phyloP scores from a whole-genome alignment of 2,113 vertebrate genomes.

The Tragelaphus imberbis region DNA sequence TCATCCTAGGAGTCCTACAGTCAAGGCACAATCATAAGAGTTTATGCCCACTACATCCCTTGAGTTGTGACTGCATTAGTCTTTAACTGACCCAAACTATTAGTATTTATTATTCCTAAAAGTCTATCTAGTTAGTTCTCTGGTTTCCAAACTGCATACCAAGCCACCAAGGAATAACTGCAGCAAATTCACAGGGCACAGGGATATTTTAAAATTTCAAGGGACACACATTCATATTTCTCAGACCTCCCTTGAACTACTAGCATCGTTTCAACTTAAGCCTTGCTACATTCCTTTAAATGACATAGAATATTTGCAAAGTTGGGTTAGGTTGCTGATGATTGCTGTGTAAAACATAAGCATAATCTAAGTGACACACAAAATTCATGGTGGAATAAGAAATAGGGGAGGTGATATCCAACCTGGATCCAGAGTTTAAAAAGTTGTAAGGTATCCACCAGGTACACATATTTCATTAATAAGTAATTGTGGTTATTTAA shows the following conservation, averaged over 20 bases:
- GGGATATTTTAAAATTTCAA: not conserved
- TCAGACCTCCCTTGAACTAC: not conserved
- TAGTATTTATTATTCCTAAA: constrained; percentile 22
- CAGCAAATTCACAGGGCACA: not conserved
- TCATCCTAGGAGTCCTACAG: constrained; percentile 65
- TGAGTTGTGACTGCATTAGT: constrained; percentile 18
- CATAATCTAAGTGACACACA: not conserved
- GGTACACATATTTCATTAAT: not conserved
- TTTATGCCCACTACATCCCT: constrained; percentile 25
- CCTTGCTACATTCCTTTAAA: not conserved
- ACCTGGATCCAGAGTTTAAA: not conserved
- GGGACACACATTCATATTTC: not conserved
- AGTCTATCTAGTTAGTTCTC: not conserved
- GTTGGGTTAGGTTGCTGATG: not conserved
- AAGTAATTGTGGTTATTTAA: not conserved
- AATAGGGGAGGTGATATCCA: not conserved
- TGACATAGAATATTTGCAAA: not conserved
- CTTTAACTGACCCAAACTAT: constrained; percentile 17
- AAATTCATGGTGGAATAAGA: not conserved
- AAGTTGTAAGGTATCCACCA: not conserved
- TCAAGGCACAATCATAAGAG: constrained; percentile 49
- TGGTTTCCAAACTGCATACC: not conserved
- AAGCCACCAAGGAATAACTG: not conserved
- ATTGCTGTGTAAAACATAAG: not conserved
- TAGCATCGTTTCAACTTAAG: not conserved